Percentiles rank a stretch among this genome's conserved stretches.
Conservation (phyloP, 2,113 vertebrate genomes). For the Engystomops pustulosus region DNA sequence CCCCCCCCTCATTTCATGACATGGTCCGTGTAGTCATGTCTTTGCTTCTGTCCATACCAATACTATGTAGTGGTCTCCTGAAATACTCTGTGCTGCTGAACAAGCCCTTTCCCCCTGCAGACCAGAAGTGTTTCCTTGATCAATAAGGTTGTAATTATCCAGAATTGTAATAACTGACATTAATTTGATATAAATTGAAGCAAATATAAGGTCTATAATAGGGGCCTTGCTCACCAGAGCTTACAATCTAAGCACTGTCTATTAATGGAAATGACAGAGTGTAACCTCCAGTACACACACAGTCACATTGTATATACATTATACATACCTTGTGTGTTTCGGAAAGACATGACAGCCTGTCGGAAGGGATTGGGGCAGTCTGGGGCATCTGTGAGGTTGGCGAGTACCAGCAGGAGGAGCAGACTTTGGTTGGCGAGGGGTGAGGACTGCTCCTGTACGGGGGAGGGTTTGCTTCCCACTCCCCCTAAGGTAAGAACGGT, state of each 20-base stretch:
- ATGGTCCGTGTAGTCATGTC: neutral
- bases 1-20: neutral
- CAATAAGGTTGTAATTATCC: too few relatives aligned
- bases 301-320: neutral
- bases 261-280: too few relatives aligned
- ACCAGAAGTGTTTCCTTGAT: too few relatives aligned
- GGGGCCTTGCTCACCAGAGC: too few relatives aligned
- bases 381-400: constrained; percentile 89
- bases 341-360: constrained; percentile 92
- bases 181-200: too few relatives aligned
- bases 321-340: constrained; percentile 92
- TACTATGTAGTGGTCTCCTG: too few relatives aligned
- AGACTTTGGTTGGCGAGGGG: constrained; percentile 96
- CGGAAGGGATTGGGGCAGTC: constrained; percentile 91
- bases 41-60: neutral
- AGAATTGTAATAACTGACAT: too few relatives aligned
- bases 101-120: too few relatives aligned
- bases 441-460: constrained; percentile 83
- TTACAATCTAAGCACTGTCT: too few relatives aligned
- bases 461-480: constrained; percentile 76
- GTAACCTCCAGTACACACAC: too few relatives aligned
- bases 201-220: too few relatives aligned
- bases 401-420: constrained; percentile 88
- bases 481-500: constrained; percentile 93
- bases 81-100: neutral